Percentiles rank a stretch among this genome's conserved stretches.
phyloP scores from a whole-genome alignment of 2,888 invertebrate genomes.

The Allophyes oxyacanthae region DNA sequence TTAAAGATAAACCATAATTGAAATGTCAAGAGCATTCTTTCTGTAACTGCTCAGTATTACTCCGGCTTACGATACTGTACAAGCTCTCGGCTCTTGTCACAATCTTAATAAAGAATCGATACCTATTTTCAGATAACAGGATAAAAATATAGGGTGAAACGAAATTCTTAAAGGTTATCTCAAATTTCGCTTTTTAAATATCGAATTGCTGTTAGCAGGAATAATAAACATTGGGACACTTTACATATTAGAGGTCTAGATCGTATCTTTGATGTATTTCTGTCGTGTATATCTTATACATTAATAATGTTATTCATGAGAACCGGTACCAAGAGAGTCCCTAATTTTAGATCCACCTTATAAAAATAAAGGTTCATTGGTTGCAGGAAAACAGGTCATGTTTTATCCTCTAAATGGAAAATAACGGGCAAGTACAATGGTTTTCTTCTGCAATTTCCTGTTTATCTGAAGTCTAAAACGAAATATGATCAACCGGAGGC shows the following conservation, averaged over 20 bases:
- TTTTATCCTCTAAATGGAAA: slow-evolving; percentile 37
- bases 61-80: slow-evolving; percentile 33
- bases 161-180: slow-evolving; percentile 26
- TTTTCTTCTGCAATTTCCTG: slow-evolving; percentile 66
- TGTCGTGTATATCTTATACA: not conserved
- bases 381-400: slow-evolving; percentile 32
- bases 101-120: slow-evolving; percentile 34
- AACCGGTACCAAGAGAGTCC: not conserved
- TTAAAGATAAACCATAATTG: slow-evolving; percentile 79
- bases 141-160: slow-evolving; percentile 25
- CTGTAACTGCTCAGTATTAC: slow-evolving; percentile 51
- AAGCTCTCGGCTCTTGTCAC: slow-evolving; percentile 14
- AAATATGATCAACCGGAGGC: slow-evolving; percentile 74
- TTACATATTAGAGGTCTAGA: not conserved
- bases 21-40: slow-evolving; percentile 78
- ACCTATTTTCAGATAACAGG: slow-evolving; percentile 26
- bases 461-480: slow-evolving; percentile 66
- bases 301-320: slow-evolving; percentile 9
- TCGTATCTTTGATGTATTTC: not conserved
- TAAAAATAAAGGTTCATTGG: slow-evolving; percentile 18
- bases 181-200: slow-evolving; percentile 29
- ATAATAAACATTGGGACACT: slow-evolving; percentile 9
- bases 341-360: not conserved
- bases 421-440: slow-evolving; percentile 45
- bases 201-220: slow-evolving; percentile 12